Evolutionary conservation across 1,140 invertebrate genomes (phyloP).

Genomic region (Apis laboriosa): DNA sequence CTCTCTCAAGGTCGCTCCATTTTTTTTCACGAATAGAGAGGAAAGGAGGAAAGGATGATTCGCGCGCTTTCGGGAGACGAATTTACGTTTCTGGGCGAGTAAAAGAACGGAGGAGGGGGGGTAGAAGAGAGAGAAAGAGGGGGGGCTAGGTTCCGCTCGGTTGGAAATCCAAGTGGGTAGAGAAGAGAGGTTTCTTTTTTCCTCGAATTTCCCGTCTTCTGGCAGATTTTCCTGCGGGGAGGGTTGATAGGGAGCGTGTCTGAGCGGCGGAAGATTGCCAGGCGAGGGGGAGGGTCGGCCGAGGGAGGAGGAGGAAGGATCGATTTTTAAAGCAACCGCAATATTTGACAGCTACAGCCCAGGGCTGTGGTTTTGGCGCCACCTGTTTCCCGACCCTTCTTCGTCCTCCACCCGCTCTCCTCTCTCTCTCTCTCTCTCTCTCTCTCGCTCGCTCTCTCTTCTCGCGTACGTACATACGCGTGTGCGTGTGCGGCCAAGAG

Average conservation of each 20-base stretch:
- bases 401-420: constrained; percentile 50
- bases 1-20: constrained; percentile 66
- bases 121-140: no score
- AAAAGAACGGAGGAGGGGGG: no score
- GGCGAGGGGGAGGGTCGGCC: constrained; percentile 7
- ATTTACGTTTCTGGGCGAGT: no score
- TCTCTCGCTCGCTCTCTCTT: neutral
- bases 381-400: constrained; percentile 78
- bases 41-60: no score
- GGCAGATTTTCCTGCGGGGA: constrained; percentile 16
- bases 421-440: constrained; percentile 40
- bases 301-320: constrained; percentile 56
- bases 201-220: neutral
- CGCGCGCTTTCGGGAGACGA: neutral
- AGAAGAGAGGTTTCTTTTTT: neutral
- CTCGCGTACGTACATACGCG: neutral
- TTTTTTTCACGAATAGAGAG: constrained; percentile 50
- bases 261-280: constrained; percentile 37
- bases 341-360: constrained; percentile 79
- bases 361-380: constrained; percentile 76
- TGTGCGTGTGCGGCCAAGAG: neutral
- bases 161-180: no score
- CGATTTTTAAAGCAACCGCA: constrained; percentile 80
- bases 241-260: constrained; percentile 32
- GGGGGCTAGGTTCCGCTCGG: no score